A percentile compares a stretch with the other conserved stretches of the same genome.
These are phyloP conservation scores for Sebastes minor DNA, from an alignment of 2,797 vertebrate species.

Conservation along the genomic window DNA sequence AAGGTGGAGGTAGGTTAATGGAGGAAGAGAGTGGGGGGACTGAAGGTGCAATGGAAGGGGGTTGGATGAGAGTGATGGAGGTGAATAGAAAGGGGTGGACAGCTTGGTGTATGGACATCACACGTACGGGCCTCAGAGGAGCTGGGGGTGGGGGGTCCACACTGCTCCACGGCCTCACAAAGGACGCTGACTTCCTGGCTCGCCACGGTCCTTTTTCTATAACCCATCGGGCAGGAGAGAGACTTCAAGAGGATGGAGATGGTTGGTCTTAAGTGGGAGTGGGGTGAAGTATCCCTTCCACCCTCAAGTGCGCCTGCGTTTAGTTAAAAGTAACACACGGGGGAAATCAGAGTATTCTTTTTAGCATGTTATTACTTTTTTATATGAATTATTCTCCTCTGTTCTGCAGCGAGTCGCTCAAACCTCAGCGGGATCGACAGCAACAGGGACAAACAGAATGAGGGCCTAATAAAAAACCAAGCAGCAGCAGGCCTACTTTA, in stretches of 20 bases:
- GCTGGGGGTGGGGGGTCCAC: slow-evolving; percentile 12
- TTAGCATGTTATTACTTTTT: slow-evolving; percentile 50
- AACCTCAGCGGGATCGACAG: slow-evolving; percentile 55
- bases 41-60: slow-evolving; percentile 62
- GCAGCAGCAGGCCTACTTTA: slow-evolving; percentile 63
- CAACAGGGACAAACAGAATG: slow-evolving; percentile 66
- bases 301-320: slow-evolving; percentile 35
- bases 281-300: slow-evolving; percentile 21
- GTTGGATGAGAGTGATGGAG: slow-evolving; percentile 69
- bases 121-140: slow-evolving; percentile 51
- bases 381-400: slow-evolving; percentile 64
- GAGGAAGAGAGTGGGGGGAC: slow-evolving; percentile 46
- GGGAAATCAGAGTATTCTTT: slow-evolving; percentile 65
- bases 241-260: slow-evolving; percentile 49
- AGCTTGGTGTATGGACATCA: slow-evolving; percentile 73
- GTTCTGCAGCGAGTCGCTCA: slow-evolving; percentile 52
- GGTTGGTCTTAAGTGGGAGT: slow-evolving; percentile 54
- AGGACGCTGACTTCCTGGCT: slow-evolving; percentile 67
- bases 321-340: slow-evolving; percentile 62
- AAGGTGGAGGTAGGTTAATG: slow-evolving; percentile 79
- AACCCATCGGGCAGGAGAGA: slow-evolving; percentile 26
- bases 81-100: slow-evolving; percentile 79
- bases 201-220: slow-evolving; percentile 26
- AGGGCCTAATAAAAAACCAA: slow-evolving; percentile 43
- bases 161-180: slow-evolving; percentile 50